These are phyloP conservation scores for Entosphenus tridentatus DNA, from an alignment of 2,113 vertebrate genomes.

Conservation along the genomic window DNA sequence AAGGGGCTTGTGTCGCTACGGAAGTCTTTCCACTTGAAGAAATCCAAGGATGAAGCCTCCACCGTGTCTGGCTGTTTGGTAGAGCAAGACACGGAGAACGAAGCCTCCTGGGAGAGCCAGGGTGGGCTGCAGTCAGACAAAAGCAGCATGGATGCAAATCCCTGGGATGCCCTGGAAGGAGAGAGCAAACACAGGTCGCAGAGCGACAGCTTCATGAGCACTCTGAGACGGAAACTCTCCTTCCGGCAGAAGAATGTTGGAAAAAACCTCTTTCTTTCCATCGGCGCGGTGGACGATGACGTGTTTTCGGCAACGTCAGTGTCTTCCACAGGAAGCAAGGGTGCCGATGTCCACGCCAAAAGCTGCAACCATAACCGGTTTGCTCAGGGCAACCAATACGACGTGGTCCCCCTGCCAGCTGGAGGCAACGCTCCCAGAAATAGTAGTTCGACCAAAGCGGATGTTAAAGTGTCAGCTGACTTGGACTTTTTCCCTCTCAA, in stretches of 20 bases:
- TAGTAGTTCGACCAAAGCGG: background rate
- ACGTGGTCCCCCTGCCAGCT: background rate
- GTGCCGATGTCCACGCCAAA: slow-evolving; percentile 1
- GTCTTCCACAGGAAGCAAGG: background rate
- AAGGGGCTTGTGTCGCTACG: too few species aligned
- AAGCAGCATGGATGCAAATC: too few species aligned
- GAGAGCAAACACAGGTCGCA: slow-evolving; percentile 2
- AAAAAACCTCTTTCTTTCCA: slow-evolving; percentile 1
- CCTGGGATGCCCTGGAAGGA: background rate
- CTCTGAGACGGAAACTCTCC: background rate
- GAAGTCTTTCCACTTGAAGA: too few species aligned
- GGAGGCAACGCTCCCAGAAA: background rate
- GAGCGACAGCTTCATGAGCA: background rate
- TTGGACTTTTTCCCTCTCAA: background rate
- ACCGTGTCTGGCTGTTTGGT: too few species aligned
- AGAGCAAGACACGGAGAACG: too few species aligned
- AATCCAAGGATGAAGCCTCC: too few species aligned
- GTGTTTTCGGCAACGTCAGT: background rate
- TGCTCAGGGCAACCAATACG: slow-evolving; percentile 4
- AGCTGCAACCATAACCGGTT: background rate
- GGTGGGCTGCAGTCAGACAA: too few species aligned
- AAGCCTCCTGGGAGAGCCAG: too few species aligned
- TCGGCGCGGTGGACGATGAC: background rate
- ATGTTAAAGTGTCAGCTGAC: background rate
- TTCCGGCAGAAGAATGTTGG: background rate